Base-by-base conservation (phyloP, 2,113 vertebrate species). In the Semnornis frantzii region DNA sequence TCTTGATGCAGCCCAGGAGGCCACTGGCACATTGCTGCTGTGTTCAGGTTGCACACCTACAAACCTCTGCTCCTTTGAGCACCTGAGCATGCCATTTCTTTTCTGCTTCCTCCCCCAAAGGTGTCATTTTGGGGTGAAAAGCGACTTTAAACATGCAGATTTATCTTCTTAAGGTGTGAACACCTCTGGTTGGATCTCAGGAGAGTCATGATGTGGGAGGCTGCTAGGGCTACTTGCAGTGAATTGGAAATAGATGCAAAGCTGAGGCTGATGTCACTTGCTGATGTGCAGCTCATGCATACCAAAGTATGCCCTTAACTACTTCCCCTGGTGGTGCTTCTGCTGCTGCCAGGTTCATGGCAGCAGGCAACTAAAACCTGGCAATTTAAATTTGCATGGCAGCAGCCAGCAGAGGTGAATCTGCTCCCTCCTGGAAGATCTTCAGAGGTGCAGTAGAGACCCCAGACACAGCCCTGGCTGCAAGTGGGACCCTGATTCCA, bases 241-340 rank as follows among this genome's bases (percentile, higher is more conserved):
- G 52, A 89, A 42, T 50, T 74, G 79, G 74, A 48, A 80, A 79
- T 83, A 75, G 79, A 83, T 83, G 92, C 78, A 59, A 70, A 90
- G 83, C 34, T 79, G 82, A 4, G 11, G 50, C 77, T 65, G 66
- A 89, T 89, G 64, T 54, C 42, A 2, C 73, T 81, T n/a, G 76
- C 60, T 85, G 81, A 64, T 78, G 82, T 54, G 71, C 79, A 66
- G 74, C 62, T 75, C 78, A 79, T 75, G 86, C 86, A 90, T 92
- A 70, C 62, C 63, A 79, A 79, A 82, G 44, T 60, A 33, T 8
- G 21, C 68, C 77, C 66, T 82, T 42, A 72, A 64, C 76, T 52
- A 3, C 60, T 78, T 86, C 58, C 52, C 44, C 10, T 8, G 77
- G 37, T 23, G 25, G 25, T 74, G 82, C 85, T 74, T 82, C 44